phyloP scores from a whole-genome alignment of 2,888 invertebrate genomes.

The Trypoxylon attenuatum region DNA sequence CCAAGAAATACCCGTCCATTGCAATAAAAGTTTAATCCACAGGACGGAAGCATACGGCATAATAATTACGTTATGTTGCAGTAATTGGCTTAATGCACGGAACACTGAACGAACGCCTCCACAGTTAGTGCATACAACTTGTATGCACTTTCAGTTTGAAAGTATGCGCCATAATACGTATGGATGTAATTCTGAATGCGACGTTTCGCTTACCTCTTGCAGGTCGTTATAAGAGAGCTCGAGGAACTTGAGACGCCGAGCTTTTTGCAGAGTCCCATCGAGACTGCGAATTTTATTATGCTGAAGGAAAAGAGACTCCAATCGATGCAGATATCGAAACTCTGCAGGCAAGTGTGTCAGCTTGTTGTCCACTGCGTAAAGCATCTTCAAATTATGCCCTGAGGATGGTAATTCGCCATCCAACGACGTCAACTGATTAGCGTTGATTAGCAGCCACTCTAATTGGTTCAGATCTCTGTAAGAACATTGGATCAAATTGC shows the following conservation, averaged over 20 bases:
- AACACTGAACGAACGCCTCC: conserved; percentile 57
- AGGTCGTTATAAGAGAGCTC: conserved; percentile 85
- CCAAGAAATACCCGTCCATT: conserved; percentile 23
- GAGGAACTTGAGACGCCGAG: conserved; percentile 80
- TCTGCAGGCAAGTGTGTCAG: conserved; percentile 83
- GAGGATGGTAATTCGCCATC: conserved; percentile 85
- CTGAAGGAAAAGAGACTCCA: conserved; percentile 84
- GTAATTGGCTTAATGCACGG: conserved; percentile 63
- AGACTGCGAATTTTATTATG: conserved; percentile 83
- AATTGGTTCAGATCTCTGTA: conserved; percentile 81
- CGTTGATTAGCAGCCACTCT: conserved; percentile 87
- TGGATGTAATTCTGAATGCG: not conserved
- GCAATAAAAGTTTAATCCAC: conserved; percentile 44
- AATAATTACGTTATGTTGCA: conserved; percentile 62
- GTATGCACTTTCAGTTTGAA: conserved; percentile 28
- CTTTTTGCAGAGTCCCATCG: conserved; percentile 83
- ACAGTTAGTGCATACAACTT: conserved; percentile 32
- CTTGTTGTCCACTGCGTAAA: conserved; percentile 85
- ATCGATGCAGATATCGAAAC: conserved; percentile 80
- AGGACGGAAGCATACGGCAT: conserved; percentile 36
- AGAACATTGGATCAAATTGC: conserved; percentile 22
- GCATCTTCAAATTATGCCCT: conserved; percentile 80
- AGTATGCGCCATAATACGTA: too few species aligned
- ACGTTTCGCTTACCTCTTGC: conserved; percentile 81
- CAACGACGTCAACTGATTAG: conserved; percentile 83